Conservation (phyloP, 2,113 vertebrate genomes). For the Hypocryptadius cinnamomeus region DNA sequence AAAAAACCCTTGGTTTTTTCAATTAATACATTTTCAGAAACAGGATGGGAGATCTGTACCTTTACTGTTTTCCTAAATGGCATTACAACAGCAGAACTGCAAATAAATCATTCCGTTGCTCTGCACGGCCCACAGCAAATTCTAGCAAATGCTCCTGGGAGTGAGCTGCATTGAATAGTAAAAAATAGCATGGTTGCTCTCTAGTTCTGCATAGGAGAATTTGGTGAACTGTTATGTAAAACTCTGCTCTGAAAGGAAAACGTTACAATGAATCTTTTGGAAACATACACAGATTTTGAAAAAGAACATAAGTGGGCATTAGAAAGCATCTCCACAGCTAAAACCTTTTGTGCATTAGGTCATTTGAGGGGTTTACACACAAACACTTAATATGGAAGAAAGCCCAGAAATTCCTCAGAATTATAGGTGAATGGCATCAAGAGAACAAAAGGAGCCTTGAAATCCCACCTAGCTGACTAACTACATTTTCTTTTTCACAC, state of each 20-base stretch:
- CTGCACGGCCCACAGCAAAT: neutral
- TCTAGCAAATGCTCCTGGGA: neutral
- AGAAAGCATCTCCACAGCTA: neutral
- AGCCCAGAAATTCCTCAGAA: constrained; percentile 51
- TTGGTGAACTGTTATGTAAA: constrained; percentile 15
- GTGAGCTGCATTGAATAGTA: neutral
- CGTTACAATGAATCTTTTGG: constrained; percentile 5
- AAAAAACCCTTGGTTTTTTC: neutral
- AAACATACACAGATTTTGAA: neutral
- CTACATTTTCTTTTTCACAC: neutral
- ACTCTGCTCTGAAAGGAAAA: neutral
- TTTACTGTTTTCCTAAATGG: neutral
- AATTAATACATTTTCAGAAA: neutral
- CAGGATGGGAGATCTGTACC: neutral
- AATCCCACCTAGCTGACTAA: constrained; percentile 25
- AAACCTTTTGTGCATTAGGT: constrained; percentile 1
- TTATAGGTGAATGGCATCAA: constrained; percentile 42
- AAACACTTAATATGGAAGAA: constrained; percentile 28
- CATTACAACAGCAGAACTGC: neutral
- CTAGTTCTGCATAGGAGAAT: neutral
- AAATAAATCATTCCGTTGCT: neutral
- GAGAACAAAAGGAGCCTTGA: constrained; percentile 31
- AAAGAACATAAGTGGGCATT: constrained; percentile 10
- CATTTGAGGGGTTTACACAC: constrained; percentile 15
- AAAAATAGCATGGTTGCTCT: constrained; percentile 7